phyloP scores from a whole-genome alignment of 2,888 invertebrate genomes.

The Crepidodera aurea region DNA sequence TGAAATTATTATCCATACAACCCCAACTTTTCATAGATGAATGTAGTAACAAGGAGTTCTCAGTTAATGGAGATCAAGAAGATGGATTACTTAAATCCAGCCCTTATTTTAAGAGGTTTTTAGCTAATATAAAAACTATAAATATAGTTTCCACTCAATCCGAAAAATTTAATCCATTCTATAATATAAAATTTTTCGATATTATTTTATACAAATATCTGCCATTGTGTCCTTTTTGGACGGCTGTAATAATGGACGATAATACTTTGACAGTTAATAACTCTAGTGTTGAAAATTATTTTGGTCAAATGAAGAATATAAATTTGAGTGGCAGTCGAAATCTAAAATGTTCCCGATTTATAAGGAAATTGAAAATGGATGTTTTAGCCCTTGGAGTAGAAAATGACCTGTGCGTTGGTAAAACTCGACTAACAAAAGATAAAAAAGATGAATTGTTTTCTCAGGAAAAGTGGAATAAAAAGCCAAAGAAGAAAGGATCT shows the following conservation, averaged over 20 bases:
- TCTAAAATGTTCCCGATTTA: constrained; percentile 8
- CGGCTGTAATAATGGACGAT: constrained; percentile 12
- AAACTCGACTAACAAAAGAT: not conserved
- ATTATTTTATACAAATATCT: constrained; percentile 23
- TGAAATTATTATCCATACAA: not conserved
- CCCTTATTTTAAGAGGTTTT: constrained; percentile 7
- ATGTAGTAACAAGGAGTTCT: not conserved
- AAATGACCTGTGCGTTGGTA: not conserved
- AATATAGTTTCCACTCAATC: not conserved
- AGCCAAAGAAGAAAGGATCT: not conserved
- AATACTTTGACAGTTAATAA: constrained; percentile 21
- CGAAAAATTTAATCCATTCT: not conserved
- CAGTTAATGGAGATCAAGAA: not conserved
- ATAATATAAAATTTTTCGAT: not conserved
- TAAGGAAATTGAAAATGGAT: not conserved
- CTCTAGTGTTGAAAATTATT: constrained; percentile 25
- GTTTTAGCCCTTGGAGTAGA: not conserved
- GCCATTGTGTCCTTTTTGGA: constrained; percentile 26
- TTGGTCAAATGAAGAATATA: not conserved
- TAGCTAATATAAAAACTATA: not conserved
- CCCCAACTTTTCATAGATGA: not conserved
- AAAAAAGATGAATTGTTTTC: not conserved
- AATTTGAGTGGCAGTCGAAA: not conserved
- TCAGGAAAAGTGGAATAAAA: not conserved
- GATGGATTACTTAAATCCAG: constrained; percentile 4